A percentile compares a stretch with the other conserved stretches of the same genome.
Evolutionary conservation across 2,113 vertebrate species (phyloP).

Genomic region (Muntiacus reevesi): DNA sequence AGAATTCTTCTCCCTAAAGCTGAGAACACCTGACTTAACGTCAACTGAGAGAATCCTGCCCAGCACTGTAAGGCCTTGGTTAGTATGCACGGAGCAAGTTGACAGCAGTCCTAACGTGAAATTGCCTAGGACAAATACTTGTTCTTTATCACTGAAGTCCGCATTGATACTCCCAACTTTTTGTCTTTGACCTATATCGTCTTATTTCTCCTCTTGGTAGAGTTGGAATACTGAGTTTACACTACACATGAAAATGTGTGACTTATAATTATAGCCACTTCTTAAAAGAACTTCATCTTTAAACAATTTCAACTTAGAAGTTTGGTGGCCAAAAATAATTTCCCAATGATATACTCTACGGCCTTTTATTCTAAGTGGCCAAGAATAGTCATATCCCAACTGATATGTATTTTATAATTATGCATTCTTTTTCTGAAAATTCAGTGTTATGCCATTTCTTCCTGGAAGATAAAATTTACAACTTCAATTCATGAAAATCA

Average conservation of each 20-base stretch:
- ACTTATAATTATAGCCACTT: not conserved
- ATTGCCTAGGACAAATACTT: not conserved
- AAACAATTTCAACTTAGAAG: slow-evolving; percentile 16
- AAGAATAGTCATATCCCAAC: not conserved
- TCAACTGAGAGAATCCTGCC: not conserved
- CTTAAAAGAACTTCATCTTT: not conserved
- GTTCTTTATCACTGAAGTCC: not conserved
- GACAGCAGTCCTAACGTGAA: not conserved
- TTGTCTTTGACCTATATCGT: not conserved
- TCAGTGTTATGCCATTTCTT: not conserved
- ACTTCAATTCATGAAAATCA: slow-evolving; percentile 33
- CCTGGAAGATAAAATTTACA: not conserved
- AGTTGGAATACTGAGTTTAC: not conserved
- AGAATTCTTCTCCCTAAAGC: not conserved
- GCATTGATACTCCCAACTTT: not conserved
- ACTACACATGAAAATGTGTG: not conserved
- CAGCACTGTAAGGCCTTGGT: not conserved
- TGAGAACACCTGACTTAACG: not conserved
- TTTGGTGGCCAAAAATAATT: not conserved
- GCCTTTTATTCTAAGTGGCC: not conserved
- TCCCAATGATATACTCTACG: not conserved
- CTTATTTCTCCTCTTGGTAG: not conserved
- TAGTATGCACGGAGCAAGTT: fast-evolving
- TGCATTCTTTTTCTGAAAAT: not conserved
- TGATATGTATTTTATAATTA: not conserved